Evolutionary conservation across 2,113 vertebrate genomes (phyloP), one percentile per base, ranked within the genome.

Genomic region (Dromiciops gliroides): DNA sequence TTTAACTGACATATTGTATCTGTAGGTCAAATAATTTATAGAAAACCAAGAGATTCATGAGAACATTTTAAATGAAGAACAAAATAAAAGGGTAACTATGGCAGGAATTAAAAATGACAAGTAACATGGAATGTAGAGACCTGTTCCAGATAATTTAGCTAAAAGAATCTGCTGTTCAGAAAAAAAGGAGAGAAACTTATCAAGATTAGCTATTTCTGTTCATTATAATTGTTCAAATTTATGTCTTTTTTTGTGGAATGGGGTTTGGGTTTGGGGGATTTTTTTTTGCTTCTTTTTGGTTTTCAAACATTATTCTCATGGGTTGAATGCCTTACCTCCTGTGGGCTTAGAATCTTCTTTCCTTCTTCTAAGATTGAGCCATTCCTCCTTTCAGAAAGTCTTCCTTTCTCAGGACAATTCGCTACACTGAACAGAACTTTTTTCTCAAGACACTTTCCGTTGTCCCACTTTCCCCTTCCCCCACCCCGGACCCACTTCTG

Each of bases 11-110:
- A 22, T 16, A 37, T 83, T 95, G 28, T 96, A 93, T 47, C n/a
- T 44, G 8, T 37, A 56, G 2, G 47, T 89, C 26, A 93, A 91
- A 28, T 51, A 91, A 48, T 48, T 93, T 8, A 51, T 8, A 93
- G 16, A 24, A 91, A 95, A 94, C 92, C 11, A 47, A 56, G 53
- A 51, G 5, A 90, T 83, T 37, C 94, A 92, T 88, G 44, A 88
- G 93, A 91, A 93, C 28, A 93, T 67, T 93, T 94, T 23, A 94
- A 90, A 51, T 53, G 28, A 89, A 94, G 47, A 91, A 95, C 12
- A n/a, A 75, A 75, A 75, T 75, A 12, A 60, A 53, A 53, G 52
- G 24, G 24, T 25, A 56, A 56, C 53, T 28, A 89, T 89, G 23
- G 6, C 48, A 89, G 48, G 3, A 48, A 28, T 48, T 89, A 26